These are phyloP conservation scores for Zootermopsis nevadensis DNA, from an alignment of 2,888 invertebrate species.

Conservation along the genomic window DNA sequence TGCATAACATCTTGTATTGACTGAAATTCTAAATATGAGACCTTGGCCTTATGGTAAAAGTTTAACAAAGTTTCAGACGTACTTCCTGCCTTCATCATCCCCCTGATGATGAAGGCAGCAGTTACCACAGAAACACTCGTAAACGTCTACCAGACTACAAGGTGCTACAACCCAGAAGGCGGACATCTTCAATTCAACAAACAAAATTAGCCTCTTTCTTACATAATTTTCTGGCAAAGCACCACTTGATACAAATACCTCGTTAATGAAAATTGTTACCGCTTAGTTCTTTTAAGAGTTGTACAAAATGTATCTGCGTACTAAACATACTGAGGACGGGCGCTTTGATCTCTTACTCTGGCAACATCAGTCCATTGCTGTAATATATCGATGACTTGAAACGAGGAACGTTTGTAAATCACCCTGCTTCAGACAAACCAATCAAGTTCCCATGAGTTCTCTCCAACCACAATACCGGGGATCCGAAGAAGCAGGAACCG, in stretches of 20 bases:
- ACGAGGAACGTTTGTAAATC: slow-evolving; percentile 22
- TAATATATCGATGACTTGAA: slow-evolving; percentile 18
- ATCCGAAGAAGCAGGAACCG: not conserved
- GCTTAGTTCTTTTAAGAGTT: not conserved
- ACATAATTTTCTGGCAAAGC: not conserved
- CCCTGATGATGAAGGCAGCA: no score
- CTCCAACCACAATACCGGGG: not conserved
- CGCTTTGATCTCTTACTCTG: slow-evolving; percentile 10
- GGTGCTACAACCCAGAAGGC: no score
- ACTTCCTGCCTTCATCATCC: no score
- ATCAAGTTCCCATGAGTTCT: slow-evolving; percentile 30
- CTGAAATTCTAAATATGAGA: no score
- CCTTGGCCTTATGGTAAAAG: no score
- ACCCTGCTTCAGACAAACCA: slow-evolving; percentile 27
- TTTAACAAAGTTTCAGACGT: no score
- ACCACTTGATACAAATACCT: no score
- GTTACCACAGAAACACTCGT: no score
- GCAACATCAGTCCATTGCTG: not conserved
- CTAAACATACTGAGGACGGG: slow-evolving; percentile 4
- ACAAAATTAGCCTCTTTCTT: not conserved
- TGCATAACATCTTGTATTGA: no score
- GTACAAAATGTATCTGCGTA: not conserved
- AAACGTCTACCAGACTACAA: no score
- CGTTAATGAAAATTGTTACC: slow-evolving; percentile 1
- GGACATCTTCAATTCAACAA: no score